These are phyloP conservation scores for Drosophila basisetae DNA, from an alignment of 2,888 invertebrate genomes.

Conservation along the genomic window DNA sequence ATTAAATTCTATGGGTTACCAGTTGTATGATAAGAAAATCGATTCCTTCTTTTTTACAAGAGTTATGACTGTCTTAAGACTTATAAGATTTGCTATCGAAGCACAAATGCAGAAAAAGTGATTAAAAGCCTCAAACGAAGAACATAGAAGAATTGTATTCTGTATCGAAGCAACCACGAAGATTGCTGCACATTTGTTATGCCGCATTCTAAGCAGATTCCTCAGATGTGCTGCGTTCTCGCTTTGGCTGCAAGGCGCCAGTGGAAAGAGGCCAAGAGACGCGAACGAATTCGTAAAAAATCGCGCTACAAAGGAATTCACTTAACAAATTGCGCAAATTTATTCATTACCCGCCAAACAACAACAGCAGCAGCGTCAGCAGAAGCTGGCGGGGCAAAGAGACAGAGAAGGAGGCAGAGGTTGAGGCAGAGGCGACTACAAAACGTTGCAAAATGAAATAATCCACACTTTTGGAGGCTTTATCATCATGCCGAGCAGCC, in stretches of 20 bases:
- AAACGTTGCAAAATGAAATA: conserved; percentile 80
- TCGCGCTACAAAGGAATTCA: conserved; percentile 82
- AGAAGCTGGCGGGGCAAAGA: conserved; percentile 13
- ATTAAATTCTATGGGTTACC: not conserved
- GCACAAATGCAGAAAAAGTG: not conserved
- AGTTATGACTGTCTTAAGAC: not conserved
- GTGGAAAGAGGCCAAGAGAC: conserved; percentile 35
- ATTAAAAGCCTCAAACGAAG: not conserved
- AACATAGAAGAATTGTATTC: not conserved
- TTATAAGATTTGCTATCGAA: not conserved
- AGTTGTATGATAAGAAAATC: not conserved
- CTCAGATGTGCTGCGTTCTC: not conserved
- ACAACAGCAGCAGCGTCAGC: conserved; percentile 48
- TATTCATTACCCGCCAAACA: conserved; percentile 80
- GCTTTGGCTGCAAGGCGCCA: conserved; percentile 58
- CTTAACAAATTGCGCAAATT: conserved; percentile 83
- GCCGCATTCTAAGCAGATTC: conserved; percentile 51
- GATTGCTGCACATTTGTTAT: conserved; percentile 41
- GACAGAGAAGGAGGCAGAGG: conserved; percentile 10
- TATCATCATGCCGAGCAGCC: conserved; percentile 71
- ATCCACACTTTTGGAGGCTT: conserved; percentile 78
- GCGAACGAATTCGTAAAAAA: conserved; percentile 74
- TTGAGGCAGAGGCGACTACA: conserved; percentile 60
- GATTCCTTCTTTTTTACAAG: not conserved
- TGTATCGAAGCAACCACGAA: conserved; percentile 3